Percentiles rank a stretch among this genome's conserved stretches.
Conservation (phyloP, 2,113 vertebrate species). For the Lucifuga dentata region DNA sequence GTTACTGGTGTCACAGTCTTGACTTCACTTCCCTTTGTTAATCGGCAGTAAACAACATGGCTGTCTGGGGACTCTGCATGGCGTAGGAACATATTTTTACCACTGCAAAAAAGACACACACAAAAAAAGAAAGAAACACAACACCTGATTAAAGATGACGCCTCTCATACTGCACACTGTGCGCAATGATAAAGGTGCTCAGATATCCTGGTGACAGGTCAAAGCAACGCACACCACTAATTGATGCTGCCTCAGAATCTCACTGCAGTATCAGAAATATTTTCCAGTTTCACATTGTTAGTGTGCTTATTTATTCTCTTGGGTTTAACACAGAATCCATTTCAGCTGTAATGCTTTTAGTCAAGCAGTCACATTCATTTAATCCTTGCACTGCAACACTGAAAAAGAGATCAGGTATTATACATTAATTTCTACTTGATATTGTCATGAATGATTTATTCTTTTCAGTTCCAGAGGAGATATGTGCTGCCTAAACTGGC, state of each 20-base stretch:
- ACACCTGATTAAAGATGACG: constrained; percentile 83
- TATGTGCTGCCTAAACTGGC: constrained; percentile 1
- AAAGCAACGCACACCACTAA: constrained; percentile 80
- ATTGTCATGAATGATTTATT: constrained; percentile 25
- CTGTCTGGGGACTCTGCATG: constrained; percentile 81
- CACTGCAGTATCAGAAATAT: constrained; percentile 68
- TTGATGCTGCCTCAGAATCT: constrained; percentile 79
- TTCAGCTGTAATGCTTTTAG: constrained; percentile 47
- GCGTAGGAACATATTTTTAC: constrained; percentile 80
- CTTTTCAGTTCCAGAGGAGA: constrained; percentile 6
- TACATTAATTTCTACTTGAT: constrained; percentile 30
- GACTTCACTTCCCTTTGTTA: constrained; percentile 84
- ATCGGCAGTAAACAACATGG: constrained; percentile 85
- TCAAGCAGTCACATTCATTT: constrained; percentile 51
- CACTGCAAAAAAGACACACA: constrained; percentile 48
- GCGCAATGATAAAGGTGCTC: constrained; percentile 80
- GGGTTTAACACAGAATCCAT: constrained; percentile 52
- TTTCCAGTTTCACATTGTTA: constrained; percentile 70
- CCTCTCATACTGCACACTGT: constrained; percentile 73
- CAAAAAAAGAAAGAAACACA: constrained; percentile 40
- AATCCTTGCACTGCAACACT: constrained; percentile 38
- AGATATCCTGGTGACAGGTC: constrained; percentile 83
- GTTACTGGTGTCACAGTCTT: constrained; percentile 81
- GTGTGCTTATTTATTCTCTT: constrained; percentile 53
- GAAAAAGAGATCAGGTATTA: constrained; percentile 40